Percentiles rank a stretch among this genome's conserved stretches.
Conservation (phyloP, 2,797 vertebrate species). For the Masticophis lateralis region DNA sequence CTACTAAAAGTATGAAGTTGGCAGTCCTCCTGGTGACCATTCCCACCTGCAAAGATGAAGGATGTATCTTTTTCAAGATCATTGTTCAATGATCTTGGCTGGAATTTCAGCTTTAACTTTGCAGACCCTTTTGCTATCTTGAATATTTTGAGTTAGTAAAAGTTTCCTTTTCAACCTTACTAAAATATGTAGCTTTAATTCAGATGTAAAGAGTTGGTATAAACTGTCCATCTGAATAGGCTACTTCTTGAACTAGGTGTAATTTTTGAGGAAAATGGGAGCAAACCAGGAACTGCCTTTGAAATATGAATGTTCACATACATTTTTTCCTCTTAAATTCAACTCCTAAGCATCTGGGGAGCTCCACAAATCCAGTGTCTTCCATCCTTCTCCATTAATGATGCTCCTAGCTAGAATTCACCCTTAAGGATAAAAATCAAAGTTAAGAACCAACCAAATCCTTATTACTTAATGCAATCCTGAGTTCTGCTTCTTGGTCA, state of each 20-base stretch:
- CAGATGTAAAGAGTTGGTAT: background rate
- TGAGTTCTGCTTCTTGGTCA: background rate
- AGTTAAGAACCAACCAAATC: background rate
- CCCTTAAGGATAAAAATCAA: background rate
- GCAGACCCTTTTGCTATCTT: background rate
- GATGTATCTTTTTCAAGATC: background rate
- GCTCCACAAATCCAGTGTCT: background rate
- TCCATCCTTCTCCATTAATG: background rate
- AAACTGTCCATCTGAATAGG: background rate
- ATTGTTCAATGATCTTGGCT: background rate
- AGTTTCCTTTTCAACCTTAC: background rate
- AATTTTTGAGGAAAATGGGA: background rate
- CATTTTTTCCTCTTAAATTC: background rate
- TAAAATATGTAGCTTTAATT: background rate
- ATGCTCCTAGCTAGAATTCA: background rate
- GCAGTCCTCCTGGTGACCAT: background rate
- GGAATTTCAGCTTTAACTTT: background rate
- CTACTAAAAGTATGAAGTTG: constrained; percentile 32
- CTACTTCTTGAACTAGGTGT: background rate
- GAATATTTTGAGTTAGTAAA: background rate
- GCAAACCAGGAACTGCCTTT: background rate
- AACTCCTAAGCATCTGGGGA: background rate
- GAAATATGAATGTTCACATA: background rate
- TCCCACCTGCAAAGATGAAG: constrained; percentile 18
- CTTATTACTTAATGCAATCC: background rate